These are phyloP conservation scores for Holacanthella duospinosa DNA, from an alignment of 2,888 invertebrate genomes.

Conservation along the genomic window DNA sequence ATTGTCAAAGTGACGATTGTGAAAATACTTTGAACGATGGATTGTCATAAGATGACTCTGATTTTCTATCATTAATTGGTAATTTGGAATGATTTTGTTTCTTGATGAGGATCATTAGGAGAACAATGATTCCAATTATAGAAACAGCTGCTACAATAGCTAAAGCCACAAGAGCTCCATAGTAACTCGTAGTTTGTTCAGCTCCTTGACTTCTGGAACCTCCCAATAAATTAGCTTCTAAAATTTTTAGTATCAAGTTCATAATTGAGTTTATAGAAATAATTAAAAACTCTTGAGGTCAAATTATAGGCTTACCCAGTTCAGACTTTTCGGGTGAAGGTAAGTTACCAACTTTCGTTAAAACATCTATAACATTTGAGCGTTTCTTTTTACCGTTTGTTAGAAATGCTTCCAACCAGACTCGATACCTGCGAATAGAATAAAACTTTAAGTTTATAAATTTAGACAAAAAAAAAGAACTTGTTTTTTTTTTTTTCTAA, in stretches of 20 bases:
- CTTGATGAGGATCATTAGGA: slow-evolving; percentile 67
- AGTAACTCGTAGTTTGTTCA: slow-evolving; percentile 61
- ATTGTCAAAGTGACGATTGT: neutral
- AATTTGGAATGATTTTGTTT: slow-evolving; percentile 58
- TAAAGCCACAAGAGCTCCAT: slow-evolving; percentile 75
- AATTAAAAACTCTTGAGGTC: neutral
- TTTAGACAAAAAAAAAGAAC: slow-evolving; percentile 6
- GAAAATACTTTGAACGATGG: slow-evolving; percentile 85
- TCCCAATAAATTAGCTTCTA: slow-evolving; percentile 9
- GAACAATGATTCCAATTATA: slow-evolving; percentile 65
- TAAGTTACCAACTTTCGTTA: slow-evolving; percentile 61
- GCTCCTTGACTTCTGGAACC: slow-evolving; percentile 24
- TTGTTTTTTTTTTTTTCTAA: slow-evolving; percentile 10
- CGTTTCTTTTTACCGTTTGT: slow-evolving; percentile 82
- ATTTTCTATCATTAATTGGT: slow-evolving; percentile 69
- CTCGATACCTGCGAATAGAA: slow-evolving; percentile 53
- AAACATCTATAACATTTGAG: slow-evolving; percentile 77
- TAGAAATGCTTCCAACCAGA: slow-evolving; percentile 80
- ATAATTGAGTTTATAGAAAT: neutral
- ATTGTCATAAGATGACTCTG: slow-evolving; percentile 82
- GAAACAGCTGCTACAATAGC: slow-evolving; percentile 77
- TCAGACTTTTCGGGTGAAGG: slow-evolving; percentile 44
- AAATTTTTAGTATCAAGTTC: too few species aligned
- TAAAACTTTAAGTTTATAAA: too few species aligned
- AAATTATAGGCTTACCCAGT: slow-evolving; percentile 44